Conservation (phyloP, 2,113 vertebrate species). For the Raja brachyura region DNA sequence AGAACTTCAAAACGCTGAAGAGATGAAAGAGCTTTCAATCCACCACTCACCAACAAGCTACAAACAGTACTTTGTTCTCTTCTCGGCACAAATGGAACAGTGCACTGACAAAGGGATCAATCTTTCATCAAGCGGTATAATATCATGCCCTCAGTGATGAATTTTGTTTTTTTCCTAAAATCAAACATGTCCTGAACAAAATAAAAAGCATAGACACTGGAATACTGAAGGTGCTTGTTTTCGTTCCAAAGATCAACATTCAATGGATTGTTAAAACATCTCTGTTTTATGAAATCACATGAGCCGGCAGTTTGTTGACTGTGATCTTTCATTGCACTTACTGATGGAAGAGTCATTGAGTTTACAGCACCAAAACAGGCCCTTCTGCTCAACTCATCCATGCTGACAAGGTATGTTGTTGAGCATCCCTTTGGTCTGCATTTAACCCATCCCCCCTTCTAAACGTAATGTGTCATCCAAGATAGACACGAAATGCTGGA, state of each 20-base stretch:
- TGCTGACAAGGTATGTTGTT: too few species aligned
- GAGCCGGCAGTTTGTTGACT: too few species aligned
- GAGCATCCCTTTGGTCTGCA: too few species aligned
- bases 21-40: constrained; percentile 28
- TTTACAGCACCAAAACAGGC: too few species aligned
- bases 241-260: not conserved
- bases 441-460: too few species aligned
- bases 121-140: constrained; percentile 22
- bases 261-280: not conserved
- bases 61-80: constrained; percentile 16
- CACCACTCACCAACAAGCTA: not conserved
- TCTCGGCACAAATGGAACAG: too few species aligned
- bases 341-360: too few species aligned
- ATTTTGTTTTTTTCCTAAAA: not conserved
- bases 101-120: not conserved
- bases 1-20: constrained; percentile 15
- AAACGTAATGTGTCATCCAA: too few species aligned
- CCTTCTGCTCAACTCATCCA: too few species aligned
- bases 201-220: not conserved
- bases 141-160: constrained; percentile 20
- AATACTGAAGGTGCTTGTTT: not conserved
- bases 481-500: too few species aligned
- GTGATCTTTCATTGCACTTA: too few species aligned
- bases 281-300: not conserved
- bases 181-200: not conserved